Evolutionary conservation across 2,888 invertebrate genomes (phyloP), one percentile per base, ranked within the genome.

Genomic region (Chymomyza caudatula): DNA sequence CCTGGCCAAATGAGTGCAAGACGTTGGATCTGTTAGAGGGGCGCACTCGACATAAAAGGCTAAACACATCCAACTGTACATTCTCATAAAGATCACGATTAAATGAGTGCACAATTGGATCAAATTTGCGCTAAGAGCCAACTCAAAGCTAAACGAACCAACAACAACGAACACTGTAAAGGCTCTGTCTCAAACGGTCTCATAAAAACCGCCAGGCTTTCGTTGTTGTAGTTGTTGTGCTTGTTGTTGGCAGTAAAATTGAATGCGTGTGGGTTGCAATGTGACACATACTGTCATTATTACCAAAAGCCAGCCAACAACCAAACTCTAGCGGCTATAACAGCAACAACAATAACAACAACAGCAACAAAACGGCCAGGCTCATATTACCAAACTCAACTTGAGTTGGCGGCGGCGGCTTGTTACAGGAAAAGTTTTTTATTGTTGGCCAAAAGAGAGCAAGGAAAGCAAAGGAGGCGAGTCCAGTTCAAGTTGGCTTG

Each of bases 211-310:
- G 73, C 70, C 60, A 68, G 68, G 57, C 71, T 57, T 11, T 72
- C 58, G 60, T 47, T 57, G 57, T 49, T 73, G 68, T 0, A 57
- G 17, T 29, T 65, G 65, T 22, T 64, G 59, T 23, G 59, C 54
- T 23, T 60, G 54, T 11, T 66, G 67, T 2, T 53, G 69, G 72
- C 73, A 71, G 72, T 86, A 69, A 86, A 86, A 85, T 83, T 85
- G 85, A 85, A 86, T 85, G 83, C 82, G 83, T 88, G 89, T 88
- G 88, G 86, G 88, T 87, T 85, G 88, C 79, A 77, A 85, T 83
- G 79, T 87, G 87, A 85, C 89, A 88, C 82, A 88, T 87, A 80
- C 84, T 88, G 87, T 82, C 88, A 88, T 86, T 88, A 88, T 87
- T 86, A 86, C 85, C 84, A 85, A 73, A 76, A 37, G 23, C 65